These are phyloP conservation scores for Erannis defoliaria DNA, from an alignment of 2,888 invertebrate genomes.

Conservation along the genomic window DNA sequence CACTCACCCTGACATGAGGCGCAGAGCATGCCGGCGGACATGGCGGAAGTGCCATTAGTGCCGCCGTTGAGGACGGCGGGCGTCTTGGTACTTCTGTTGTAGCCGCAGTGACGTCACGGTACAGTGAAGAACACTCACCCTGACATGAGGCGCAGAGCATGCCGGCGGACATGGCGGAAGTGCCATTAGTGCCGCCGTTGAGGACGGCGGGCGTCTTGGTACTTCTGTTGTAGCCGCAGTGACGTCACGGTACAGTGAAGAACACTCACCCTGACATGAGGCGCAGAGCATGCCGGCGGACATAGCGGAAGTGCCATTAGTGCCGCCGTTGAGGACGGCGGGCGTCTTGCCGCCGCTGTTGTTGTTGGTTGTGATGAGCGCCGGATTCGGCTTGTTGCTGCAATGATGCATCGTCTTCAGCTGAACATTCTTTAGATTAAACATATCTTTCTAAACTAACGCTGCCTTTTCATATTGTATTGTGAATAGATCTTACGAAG, in stretches of 20 bases:
- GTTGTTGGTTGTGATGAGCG: conserved; percentile 90
- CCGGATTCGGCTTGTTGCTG: conserved; percentile 96
- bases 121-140: conserved; percentile 64
- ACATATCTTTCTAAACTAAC: not conserved
- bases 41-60: no score
- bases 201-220: conserved; percentile 88
- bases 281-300: conserved; percentile 78
- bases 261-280: conserved; percentile 81
- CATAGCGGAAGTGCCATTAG: conserved; percentile 89
- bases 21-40: no score
- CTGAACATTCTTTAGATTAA: conserved; percentile 10
- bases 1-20: no score
- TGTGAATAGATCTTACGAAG: no score
- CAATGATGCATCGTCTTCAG: conserved; percentile 54
- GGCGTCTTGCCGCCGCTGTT: conserved; percentile 73
- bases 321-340: conserved; percentile 92
- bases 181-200: conserved; percentile 93
- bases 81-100: no score
- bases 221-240: conserved; percentile 80
- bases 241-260: not conserved
- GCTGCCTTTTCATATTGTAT: no score
- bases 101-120: no score
- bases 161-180: conserved; percentile 79
- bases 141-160: conserved; percentile 86
- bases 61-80: no score